phyloP scores from a whole-genome alignment of 1,140 invertebrate genomes.

The Drosophila willistoni region DNA sequence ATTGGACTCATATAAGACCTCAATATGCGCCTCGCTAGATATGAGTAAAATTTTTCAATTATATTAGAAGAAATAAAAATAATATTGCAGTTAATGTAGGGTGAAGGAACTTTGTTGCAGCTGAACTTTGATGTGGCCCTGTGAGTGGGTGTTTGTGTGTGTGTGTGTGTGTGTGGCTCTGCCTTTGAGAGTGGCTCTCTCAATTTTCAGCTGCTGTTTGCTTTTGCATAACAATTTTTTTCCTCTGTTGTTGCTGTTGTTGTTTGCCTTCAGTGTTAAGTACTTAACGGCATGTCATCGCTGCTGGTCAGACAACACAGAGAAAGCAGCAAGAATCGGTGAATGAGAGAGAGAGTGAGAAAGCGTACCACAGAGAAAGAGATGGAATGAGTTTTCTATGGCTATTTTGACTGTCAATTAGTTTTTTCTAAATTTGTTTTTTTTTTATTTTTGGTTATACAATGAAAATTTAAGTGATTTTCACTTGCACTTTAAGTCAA shows the following conservation, averaged over 20 bases:
- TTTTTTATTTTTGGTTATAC: background rate
- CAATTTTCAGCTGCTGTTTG: constrained; percentile 52
- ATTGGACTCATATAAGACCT: no score
- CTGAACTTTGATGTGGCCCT: background rate
- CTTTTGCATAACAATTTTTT: constrained; percentile 21
- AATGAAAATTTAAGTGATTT: constrained; percentile 18
- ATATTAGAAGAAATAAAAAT: no score
- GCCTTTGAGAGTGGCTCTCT: constrained; percentile 18
- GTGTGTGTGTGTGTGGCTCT: background rate
- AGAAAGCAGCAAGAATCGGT: background rate
- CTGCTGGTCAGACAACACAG: constrained; percentile 49
- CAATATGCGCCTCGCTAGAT: no score
- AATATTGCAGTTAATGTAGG: background rate
- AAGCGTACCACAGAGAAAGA: background rate
- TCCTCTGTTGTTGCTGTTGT: constrained; percentile 26
- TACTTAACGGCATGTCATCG: constrained; percentile 70
- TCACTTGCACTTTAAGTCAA: constrained; percentile 41
- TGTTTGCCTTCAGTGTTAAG: constrained; percentile 72
- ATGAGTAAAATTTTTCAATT: no score
- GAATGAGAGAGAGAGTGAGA: background rate
- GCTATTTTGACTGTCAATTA: constrained; percentile 66
- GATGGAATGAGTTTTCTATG: background rate
- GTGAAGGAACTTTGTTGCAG: background rate
- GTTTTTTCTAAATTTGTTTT: constrained; percentile 32
- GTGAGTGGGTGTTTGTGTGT: constrained; percentile 10